These are phyloP conservation scores for Crotophaga sulcirostris DNA, from an alignment of 2,113 vertebrate genomes.

Conservation along the genomic window DNA sequence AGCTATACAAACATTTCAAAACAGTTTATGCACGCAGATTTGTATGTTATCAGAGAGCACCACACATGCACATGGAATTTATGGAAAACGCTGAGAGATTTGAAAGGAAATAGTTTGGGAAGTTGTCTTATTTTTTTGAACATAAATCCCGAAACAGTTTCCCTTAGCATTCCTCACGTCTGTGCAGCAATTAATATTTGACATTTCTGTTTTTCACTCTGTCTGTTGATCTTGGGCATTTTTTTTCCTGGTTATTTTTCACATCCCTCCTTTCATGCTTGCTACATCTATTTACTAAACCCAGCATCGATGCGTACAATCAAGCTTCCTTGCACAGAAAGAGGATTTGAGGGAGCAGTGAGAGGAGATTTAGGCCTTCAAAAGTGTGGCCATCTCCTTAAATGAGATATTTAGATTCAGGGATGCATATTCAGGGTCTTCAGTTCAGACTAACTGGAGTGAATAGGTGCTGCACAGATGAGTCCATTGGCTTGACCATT, in stretches of 20 bases:
- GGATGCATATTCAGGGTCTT: not conserved
- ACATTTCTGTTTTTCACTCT: not conserved
- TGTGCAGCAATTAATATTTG: slow-evolving; percentile 5
- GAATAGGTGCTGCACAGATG: not conserved
- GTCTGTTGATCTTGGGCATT: not conserved
- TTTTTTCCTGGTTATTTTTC: not conserved
- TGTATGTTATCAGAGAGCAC: slow-evolving; percentile 58
- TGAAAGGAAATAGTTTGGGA: slow-evolving; percentile 61
- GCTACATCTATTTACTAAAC: not conserved
- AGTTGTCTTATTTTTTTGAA: slow-evolving; percentile 40
- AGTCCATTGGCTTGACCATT: slow-evolving; percentile 20
- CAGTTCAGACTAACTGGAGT: not conserved
- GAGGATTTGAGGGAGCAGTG: not conserved
- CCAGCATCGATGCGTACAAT: not conserved
- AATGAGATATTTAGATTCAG: not conserved
- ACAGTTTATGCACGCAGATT: slow-evolving; percentile 62
- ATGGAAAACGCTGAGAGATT: slow-evolving; percentile 56
- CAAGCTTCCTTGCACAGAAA: not conserved
- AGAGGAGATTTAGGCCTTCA: not conserved
- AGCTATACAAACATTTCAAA: slow-evolving; percentile 64
- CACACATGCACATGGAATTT: slow-evolving; percentile 60
- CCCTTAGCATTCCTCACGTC: slow-evolving; percentile 38
- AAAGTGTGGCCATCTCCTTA: not conserved
- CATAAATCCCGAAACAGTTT: slow-evolving; percentile 59
- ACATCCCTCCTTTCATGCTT: not conserved